Evolutionary conservation across 2,113 vertebrate species (phyloP).

Genomic region (Cercocebus atys): DNA sequence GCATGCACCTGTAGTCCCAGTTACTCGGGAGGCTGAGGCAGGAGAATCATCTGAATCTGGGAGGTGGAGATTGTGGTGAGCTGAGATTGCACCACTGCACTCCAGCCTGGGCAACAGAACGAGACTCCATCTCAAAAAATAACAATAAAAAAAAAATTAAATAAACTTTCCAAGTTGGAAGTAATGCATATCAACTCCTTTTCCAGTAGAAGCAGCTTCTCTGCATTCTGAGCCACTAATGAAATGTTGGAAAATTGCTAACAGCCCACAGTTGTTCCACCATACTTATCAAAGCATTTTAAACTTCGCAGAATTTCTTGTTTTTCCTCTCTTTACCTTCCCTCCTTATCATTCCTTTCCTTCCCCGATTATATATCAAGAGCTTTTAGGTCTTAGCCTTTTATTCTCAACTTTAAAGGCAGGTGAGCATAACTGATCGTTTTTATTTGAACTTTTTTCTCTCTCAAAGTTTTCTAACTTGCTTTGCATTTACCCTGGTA

Average conservation of each 20-base stretch:
- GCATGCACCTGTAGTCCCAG: no score
- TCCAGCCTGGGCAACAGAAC: no score
- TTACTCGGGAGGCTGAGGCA: no score
- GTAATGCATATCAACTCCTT: background rate
- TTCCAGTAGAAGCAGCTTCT: background rate
- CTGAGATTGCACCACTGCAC: no score
- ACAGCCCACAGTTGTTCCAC: background rate
- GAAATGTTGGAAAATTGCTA: no score
- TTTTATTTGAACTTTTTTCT: background rate
- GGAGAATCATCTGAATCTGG: no score
- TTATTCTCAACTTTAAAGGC: background rate
- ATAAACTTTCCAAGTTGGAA: background rate
- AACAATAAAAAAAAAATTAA: background rate
- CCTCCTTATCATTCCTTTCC: background rate
- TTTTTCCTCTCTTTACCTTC: background rate
- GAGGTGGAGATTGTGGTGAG: no score
- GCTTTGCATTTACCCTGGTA: background rate
- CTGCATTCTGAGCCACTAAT: no score
- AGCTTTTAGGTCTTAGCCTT: background rate
- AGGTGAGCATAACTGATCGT: background rate
- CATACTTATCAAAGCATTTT: accelerated
- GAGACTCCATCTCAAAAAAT: no score
- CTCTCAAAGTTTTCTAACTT: background rate
- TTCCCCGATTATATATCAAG: background rate
- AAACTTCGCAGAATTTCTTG: background rate